Evolutionary conservation across 2,113 vertebrate species (phyloP).

Genomic region (Phalacrocorax brasilianus): DNA sequence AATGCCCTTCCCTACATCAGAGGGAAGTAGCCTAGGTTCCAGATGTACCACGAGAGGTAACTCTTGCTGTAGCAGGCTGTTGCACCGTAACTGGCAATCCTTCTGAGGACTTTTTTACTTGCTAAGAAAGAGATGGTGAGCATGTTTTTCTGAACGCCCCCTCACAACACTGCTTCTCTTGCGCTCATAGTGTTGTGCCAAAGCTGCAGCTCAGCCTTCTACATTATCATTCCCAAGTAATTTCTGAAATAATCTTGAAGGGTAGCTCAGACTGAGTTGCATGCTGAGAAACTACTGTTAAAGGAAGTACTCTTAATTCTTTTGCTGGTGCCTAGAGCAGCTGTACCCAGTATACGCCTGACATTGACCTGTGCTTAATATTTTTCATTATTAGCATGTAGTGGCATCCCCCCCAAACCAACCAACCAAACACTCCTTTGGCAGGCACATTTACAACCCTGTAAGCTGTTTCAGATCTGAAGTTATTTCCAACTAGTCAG

Average conservation of each 20-base stretch:
- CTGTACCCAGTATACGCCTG: neutral
- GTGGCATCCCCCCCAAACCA: neutral
- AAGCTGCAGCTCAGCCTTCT: neutral
- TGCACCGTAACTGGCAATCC: rapidly evolving
- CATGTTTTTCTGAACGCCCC: neutral
- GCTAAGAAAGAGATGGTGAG: rapidly evolving
- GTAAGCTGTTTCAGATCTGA: neutral
- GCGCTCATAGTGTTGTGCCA: neutral
- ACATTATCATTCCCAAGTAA: neutral
- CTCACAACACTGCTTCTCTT: neutral
- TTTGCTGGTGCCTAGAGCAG: neutral
- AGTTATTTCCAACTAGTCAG: neutral
- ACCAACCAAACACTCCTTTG: neutral
- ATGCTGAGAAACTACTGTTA: neutral
- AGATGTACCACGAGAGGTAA: neutral
- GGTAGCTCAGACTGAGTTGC: neutral
- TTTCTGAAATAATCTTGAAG: neutral
- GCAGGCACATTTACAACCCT: neutral
- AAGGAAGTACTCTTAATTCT: neutral
- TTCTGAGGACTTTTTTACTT: neutral
- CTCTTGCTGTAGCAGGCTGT: neutral
- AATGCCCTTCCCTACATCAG: neutral
- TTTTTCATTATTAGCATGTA: neutral
- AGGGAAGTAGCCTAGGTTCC: neutral
- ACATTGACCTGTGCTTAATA: neutral